Conservation (phyloP, 2,797 vertebrate genomes). For the Gobionotothen gibberifrons region DNA sequence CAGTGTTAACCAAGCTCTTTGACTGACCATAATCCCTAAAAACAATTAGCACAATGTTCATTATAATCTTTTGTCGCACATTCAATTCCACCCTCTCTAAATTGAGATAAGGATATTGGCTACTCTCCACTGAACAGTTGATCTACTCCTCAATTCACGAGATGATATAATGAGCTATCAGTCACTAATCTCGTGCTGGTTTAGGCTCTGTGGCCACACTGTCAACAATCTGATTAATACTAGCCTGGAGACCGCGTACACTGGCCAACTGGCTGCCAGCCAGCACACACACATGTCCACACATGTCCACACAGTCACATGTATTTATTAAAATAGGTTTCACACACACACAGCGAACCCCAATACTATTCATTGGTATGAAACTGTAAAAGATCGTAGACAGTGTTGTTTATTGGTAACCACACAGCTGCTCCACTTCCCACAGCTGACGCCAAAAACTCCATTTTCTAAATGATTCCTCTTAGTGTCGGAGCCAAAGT, state of each 20-base stretch:
- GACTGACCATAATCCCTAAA: constrained; percentile 18
- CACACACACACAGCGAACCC: background rate
- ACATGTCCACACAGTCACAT: background rate
- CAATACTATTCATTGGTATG: background rate
- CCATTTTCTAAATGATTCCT: constrained; percentile 16
- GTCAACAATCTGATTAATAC: constrained; percentile 78
- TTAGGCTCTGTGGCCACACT: constrained; percentile 64
- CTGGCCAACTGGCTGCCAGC: constrained; percentile 61
- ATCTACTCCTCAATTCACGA: constrained; percentile 39
- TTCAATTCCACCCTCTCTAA: constrained; percentile 6
- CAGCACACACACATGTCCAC: constrained; percentile 27
- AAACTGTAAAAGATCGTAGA: background rate
- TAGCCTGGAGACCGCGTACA: constrained; percentile 51
- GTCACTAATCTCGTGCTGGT: constrained; percentile 65
- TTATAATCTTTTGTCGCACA: constrained; percentile 14
- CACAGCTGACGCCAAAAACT: constrained; percentile 8
- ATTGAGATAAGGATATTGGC: constrained; percentile 21
- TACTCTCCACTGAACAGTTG: constrained; percentile 25
- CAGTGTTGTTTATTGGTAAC: background rate
- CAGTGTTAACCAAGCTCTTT: background rate
- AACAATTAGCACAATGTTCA: constrained; percentile 4
- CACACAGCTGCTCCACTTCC: background rate
- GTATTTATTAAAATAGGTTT: constrained; percentile 22
- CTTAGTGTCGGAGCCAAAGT: constrained; percentile 15
- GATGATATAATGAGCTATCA: constrained; percentile 65